Evolutionary conservation across 2,888 invertebrate species (phyloP), one percentile per base, ranked within the genome.

Genomic region (Pyrochroa serraticornis): DNA sequence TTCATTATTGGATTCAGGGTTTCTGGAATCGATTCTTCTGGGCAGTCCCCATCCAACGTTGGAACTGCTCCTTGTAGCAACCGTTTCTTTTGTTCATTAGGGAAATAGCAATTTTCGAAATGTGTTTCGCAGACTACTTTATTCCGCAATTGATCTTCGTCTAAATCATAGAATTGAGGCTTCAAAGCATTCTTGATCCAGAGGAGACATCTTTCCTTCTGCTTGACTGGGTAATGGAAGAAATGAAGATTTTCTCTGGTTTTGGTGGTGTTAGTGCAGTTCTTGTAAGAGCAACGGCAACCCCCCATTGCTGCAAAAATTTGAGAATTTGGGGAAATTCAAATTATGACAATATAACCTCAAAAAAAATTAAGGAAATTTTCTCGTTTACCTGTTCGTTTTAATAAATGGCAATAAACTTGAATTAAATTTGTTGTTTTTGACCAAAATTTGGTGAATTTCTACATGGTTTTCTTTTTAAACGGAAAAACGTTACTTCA

Each of bases 201-300:
- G 63, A 82, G 78, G 45, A 82, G 81, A 69, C 86, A 86, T 38
- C 86, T 77, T 33, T 82, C 74, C 68, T 80, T 82, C 56, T 86
- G 83, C 74, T 83, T 85, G 2, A 85, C 85, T 0, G 86, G 86
- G 64, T 82, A 86, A 69, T 86, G 86, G 65, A 86, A 86, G 77
- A 86, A 82, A 67, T 86, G 86, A 3, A 79, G 64, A 48, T 77
- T 77, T 34, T 76, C 76, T 34, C 71, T 71, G 0, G 82, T 82
- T 64, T 82, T 81, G n/a, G 83, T 81, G 36, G 80, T 79, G 32
- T 80, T 77, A 38, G 75, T 78, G 66, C 86, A 86, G 55, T 80
- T 82, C 57, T 82, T 81, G 64, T 84, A 86, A 38, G 83, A 79
- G 70, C 86, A 86, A 7, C 83, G 81, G 63, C 84, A 85, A 1